Evolutionary conservation across 2,113 vertebrate genomes (phyloP), one percentile per base, ranked within the genome.

Genomic region (Chlamydotis undulata): DNA sequence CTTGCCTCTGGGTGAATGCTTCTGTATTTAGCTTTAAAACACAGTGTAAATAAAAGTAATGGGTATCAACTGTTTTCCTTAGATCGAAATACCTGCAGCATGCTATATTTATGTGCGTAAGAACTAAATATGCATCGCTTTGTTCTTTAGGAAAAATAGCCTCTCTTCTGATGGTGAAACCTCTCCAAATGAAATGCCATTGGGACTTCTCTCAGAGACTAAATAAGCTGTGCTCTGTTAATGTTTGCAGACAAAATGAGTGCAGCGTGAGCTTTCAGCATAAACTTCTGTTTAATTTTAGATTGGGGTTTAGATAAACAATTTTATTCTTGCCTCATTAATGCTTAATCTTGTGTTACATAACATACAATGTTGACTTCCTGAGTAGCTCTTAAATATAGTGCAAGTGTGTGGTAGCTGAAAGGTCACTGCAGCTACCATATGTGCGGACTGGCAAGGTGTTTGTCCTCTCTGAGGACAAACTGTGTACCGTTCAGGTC

Each of bases 271-370:
- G 64, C 65, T 76, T 92, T 94, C 87, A 96, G 94, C 94, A 68
- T 87, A 60, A 93, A 95, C 93, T 95, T 96, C 79, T 97, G 94
- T 95, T 97, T 97, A 95, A 96, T 94, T 97, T 97, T 80, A 94
- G 96, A 90, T 96, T 69, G 93, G 70, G 92, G 79, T 68, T 97
- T 96, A 96, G 95, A 96, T 97, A 97, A 98, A 97, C 91, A 97
- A 19, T 95, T 96, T 95, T 71, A 90, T 93, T 97, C 96, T 94
- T 95, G 93, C 93, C 84, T 97, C 92, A 90, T 97, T 97, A 97
- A 95, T 95, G 92, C 97, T 96, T 97, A 95, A 95, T 96, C 95
- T 97, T 61, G 75, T 93, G 85, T 98, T 98, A 93, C 88, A 68
- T 97, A 98, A 97, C 93, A 70, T 29, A 52, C 94, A 85, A 52